Base-by-base conservation (phyloP, 1,140 invertebrate genomes). In the Drosophila triauraria region DNA sequence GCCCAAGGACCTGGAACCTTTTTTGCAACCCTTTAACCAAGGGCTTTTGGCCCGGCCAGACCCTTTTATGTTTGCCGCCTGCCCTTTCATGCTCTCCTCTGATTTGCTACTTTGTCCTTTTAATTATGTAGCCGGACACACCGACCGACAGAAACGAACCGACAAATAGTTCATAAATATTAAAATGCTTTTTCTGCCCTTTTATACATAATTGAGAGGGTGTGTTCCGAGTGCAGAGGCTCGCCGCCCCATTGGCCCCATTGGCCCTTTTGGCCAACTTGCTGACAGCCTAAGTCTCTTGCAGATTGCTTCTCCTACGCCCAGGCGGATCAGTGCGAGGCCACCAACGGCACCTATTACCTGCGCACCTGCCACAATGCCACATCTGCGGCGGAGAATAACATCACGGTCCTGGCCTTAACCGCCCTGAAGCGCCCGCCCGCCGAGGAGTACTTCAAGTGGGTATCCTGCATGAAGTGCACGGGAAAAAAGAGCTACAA, bases 371-470 rank as follows among this genome's bases (percentile, higher is more conserved):
- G 93, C 88, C 93, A 91, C 76, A 95, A 95, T 80, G 91, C 93
- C 47, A 94, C 93, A 2, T 93, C 94, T 44, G 93, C 94, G 1
- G 82, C 91, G 40, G 93, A 93, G 47, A 85, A 93, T 25, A 94
- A 94, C 43, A 93, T 94, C 40, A 93, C 92, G 4, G 93, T 93
- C 27, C 75, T 94, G 70, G 94, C 94, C 9, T 90, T 94, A 17
- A 93, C 94, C 60, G 94, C 94, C 17, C 92, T 95, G 30, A 94
- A 94, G 76, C 94, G 94, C 75, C 95, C 96, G 47, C 96, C 97
- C 1, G 96, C 97, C 51, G 96, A 97, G 91, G 96, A 97, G 93
- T 97, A 97, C 92, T 97, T 97, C 92, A 96, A 95, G 96, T 97
- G 93, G 95, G 94, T 93, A 8, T n/a, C 17, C 17, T 35, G 23